Conservation (phyloP, 2,888 invertebrate genomes). For the Pandemis corylana region DNA sequence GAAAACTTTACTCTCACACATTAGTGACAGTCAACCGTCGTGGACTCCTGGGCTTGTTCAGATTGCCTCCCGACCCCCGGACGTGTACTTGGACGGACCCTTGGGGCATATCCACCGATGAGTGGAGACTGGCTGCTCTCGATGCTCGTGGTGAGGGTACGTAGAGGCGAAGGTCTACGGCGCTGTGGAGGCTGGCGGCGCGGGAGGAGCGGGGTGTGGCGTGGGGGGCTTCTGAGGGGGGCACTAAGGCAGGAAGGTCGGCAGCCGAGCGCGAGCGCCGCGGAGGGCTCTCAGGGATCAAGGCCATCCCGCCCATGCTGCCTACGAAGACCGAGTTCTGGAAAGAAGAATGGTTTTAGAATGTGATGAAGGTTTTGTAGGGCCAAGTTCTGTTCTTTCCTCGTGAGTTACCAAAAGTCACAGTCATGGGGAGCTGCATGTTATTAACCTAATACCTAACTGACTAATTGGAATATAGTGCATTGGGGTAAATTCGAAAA, state of each 20-base stretch:
- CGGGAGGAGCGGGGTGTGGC: conserved; percentile 72
- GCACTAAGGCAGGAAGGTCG: conserved; percentile 90
- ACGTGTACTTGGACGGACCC: conserved; percentile 77
- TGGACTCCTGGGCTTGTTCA: conserved; percentile 74
- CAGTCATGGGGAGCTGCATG: too few relatives aligned
- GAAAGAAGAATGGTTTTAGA: neutral
- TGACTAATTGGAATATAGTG: too few relatives aligned
- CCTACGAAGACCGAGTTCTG: conserved; percentile 96
- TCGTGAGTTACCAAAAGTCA: too few relatives aligned
- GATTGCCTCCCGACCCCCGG: conserved; percentile 68
- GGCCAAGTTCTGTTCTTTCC: too few relatives aligned
- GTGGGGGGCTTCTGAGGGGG: conserved; percentile 75
- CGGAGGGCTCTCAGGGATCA: conserved; percentile 88
- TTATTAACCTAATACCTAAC: too few relatives aligned
- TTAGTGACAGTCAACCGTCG: conserved; percentile 66
- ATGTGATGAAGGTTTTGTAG: neutral
- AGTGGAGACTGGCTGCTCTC: conserved; percentile 75
- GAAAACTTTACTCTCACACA: conserved; percentile 40
- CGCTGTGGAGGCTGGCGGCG: conserved; percentile 78
- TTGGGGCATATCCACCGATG: conserved; percentile 70
- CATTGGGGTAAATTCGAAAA: too few relatives aligned
- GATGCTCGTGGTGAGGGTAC: conserved; percentile 74
- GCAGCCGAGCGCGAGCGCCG: conserved; percentile 93
- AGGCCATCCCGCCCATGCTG: conserved; percentile 86
- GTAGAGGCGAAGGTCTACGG: conserved; percentile 72